A percentile compares a stretch with the other conserved stretches of the same genome.
Evolutionary conservation across 1,140 invertebrate species (phyloP).

Genomic region (Rhopalosiphum maidis): DNA sequence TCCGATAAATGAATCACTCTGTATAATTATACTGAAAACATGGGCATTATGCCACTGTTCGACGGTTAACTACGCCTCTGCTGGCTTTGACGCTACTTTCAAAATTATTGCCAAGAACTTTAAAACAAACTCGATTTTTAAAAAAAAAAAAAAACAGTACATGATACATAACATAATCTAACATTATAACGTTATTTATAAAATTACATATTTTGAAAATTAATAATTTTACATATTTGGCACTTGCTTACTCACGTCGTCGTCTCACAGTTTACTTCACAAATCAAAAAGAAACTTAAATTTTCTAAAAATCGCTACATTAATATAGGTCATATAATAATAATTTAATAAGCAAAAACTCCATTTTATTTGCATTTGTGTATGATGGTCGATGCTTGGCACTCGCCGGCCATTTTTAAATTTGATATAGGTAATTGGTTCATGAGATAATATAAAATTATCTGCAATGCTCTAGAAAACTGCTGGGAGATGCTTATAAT

Average conservation of each 20-base stretch:
- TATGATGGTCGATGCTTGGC: not conserved
- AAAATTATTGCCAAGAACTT: not conserved
- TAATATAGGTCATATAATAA: not conserved
- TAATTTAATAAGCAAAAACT: not conserved
- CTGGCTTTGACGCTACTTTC: not conserved
- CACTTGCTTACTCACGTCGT: not conserved
- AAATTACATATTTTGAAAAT: not conserved
- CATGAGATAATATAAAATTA: not conserved
- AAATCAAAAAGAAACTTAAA: not conserved
- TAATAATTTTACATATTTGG: not conserved
- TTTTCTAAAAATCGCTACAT: not conserved
- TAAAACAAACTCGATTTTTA: not conserved
- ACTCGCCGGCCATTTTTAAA: not conserved
- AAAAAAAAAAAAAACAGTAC: not conserved
- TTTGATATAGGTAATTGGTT: not conserved
- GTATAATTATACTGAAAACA: slow-evolving; percentile 4
- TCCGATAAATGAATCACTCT: too few relatives aligned
- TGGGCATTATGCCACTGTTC: slow-evolving; percentile 1
- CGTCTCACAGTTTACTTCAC: not conserved
- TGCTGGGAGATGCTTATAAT: not conserved
- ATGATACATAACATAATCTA: not conserved
- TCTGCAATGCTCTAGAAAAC: not conserved
- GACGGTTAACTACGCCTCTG: not conserved
- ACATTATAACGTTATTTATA: not conserved
- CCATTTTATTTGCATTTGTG: not conserved